Base-by-base conservation (phyloP, 2,888 invertebrate species). In the Sesamia inferens region DNA sequence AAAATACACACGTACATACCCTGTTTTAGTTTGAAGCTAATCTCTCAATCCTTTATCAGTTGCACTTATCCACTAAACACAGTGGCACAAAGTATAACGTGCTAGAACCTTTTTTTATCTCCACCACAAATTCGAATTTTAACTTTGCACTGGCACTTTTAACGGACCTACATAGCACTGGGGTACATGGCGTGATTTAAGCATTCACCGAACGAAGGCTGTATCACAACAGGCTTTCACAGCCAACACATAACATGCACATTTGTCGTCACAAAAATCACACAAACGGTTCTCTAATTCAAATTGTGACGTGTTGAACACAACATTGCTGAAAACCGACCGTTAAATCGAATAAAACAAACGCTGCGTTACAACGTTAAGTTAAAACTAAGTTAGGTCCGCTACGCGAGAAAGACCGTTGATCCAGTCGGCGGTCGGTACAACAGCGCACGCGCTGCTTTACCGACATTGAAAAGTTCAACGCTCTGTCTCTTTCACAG, bases 391-490 rank as follows among this genome's bases (percentile, higher is more conserved):
- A 96, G 94, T 93, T 93, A 91, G 91, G 91, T 91, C 92, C 92
- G 93, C 93, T 94, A 92, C 90, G 91, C 91, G 91, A 93, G 92
- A 93, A 94, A 95, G 95, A 96, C 96, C 96, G 96, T 96, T 96
- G 96, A 94, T 95, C 95, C 94, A 94, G 93, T 94, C 94, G 92
- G 87, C 88, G 75, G 94, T 95, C 95, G 95, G 91, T 93, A 93
- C 90, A 93, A 90, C 94, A 93, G 94, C 75, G 78, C 88, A 64
- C 67, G 84, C 79, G 85, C 95, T 92, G 93, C 90, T 93, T 95
- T 94, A 93, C 93, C 95, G 94, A 94, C 93, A 85, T 84, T 84
- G 82, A 87, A 86, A 86, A 85, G 86, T 85, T 85, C 80, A 83
- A 83, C 79, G 80, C 78, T 78, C 85, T 79, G 76, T 92, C 94